Evolutionary conservation across 1,140 invertebrate genomes (phyloP), one percentile per base, ranked within the genome.

Genomic region (Brachionus rotundiformis): DNA sequence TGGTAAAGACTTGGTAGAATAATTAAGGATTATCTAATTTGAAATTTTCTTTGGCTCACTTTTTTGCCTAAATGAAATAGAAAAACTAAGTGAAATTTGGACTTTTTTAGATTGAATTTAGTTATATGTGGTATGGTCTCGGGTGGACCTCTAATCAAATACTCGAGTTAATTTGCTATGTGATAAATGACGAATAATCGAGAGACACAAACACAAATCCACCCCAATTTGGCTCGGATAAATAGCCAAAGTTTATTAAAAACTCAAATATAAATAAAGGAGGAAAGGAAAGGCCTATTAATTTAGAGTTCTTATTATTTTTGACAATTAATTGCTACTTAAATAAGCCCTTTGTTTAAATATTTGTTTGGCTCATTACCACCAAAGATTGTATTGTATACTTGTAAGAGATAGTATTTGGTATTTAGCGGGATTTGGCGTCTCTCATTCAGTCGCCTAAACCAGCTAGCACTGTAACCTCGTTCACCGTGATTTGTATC

Each of bases 1-100:
- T 63, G 61, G 25, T 63, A 63, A 63, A 63, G 61, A 63, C 29
- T 63, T 63, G 61, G 61, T 63, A 63, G 61, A 33, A 63, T 29
- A 63, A 29, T 63, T 36, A 36, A 68, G 63, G 63, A 68, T 68
- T 68, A 68, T 68, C 63, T 68, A 68, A 68, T 68, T 68, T 68
- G 25, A 63, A 63, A 29, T 63, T 31, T 63, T 63, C 61, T 63
- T 27, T 63, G 61, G 4, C n/a, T 68, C 63, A 36, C 63, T 33
- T 33, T n/a, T n/a, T 33, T 2, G 23, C 36, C 10, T 33, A 33
- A 33, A 33, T 33, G 16, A 19, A 68, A 39, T n/a, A n/a, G n/a
- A 13, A 8, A 63, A 29, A 27, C 7, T 13, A 68, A 68, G 31
- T 33, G 27, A 68, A 68, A 68, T 33, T 68, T 68, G 29, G 29